Evolutionary conservation across 2,888 invertebrate species (phyloP).

Genomic region (Charanyca ferruginea): DNA sequence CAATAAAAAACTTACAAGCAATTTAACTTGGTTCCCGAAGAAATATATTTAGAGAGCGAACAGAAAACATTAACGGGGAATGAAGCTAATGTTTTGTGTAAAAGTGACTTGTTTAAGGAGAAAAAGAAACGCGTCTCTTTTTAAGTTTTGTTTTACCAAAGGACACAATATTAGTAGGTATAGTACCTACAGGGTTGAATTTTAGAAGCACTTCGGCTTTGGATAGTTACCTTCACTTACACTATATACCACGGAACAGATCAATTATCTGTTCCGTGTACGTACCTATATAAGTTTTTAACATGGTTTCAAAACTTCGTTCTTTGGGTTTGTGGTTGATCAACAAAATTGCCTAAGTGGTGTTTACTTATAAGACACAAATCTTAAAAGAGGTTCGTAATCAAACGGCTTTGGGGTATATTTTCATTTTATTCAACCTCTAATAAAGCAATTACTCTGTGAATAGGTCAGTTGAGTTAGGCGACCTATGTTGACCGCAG

Average conservation of each 20-base stretch:
- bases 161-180: background rate
- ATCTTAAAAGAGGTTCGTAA: background rate
- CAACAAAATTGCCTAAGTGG: too few relatives aligned
- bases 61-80: constrained; percentile 55
- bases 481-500: constrained; percentile 7
- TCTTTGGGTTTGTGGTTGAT: too few relatives aligned
- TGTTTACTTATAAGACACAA: background rate
- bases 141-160: constrained; percentile 6
- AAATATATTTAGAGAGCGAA: constrained; percentile 56
- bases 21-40: constrained; percentile 59
- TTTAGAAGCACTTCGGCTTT: too few relatives aligned
- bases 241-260: too few relatives aligned
- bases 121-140: constrained; percentile 16
- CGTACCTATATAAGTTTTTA: too few relatives aligned
- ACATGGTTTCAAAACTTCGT: too few relatives aligned
- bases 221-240: too few relatives aligned
- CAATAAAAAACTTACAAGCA: constrained; percentile 66
- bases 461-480: constrained; percentile 1
- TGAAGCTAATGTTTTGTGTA: constrained; percentile 57
- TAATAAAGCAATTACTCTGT: constrained; percentile 14
- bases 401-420: constrained; percentile 7
- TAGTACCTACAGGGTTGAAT: too few relatives aligned
- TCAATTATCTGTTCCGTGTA: too few relatives aligned
- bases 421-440: constrained; percentile 11
- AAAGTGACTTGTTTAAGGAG: constrained; percentile 32